Conservation (phyloP, 64 coral and sea anemone genomes). For the Stichodactyla mertensii region DNA sequence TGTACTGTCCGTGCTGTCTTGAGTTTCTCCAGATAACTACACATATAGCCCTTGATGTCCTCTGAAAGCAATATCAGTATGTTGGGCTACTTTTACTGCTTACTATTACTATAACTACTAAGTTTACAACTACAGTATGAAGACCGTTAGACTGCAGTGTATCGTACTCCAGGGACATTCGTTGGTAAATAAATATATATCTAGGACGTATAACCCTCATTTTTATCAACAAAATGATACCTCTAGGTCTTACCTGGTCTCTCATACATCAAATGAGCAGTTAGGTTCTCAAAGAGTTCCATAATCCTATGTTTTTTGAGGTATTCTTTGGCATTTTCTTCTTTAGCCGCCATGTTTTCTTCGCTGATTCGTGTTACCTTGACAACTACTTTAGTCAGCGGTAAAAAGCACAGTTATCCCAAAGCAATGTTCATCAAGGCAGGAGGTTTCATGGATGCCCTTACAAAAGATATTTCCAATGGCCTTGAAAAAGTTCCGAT, state of each 20-base stretch:
- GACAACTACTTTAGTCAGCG: constrained; percentile 30
- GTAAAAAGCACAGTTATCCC: constrained; percentile 10
- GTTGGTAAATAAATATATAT: too few species aligned
- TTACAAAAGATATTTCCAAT: constrained; percentile 54
- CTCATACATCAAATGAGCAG: constrained; percentile 86
- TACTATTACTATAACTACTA: too few species aligned
- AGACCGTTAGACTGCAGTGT: too few species aligned
- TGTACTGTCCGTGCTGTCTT: constrained; percentile 75
- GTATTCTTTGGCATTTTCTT: constrained; percentile 65
- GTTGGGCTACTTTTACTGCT: too few species aligned
- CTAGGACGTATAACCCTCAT: too few species aligned
- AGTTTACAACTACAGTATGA: too few species aligned
- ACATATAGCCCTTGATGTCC: constrained; percentile 77
- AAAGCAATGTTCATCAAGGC: not conserved
- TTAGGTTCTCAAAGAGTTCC: constrained; percentile 91
- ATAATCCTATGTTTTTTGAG: constrained; percentile 87
- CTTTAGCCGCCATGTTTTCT: constrained; percentile 81
- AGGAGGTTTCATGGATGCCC: not conserved
- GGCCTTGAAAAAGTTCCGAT: constrained; percentile 48
- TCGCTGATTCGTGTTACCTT: constrained; percentile 17
- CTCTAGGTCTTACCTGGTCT: constrained; percentile 70
- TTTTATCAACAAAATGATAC: not conserved
- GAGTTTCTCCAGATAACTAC: constrained; percentile 67
- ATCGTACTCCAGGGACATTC: too few species aligned
- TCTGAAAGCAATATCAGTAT: constrained; percentile 20